A percentile compares a stretch with the other conserved stretches of the same genome.
phyloP scores from a whole-genome alignment of 2,888 invertebrate species.

The Patella pellucida region DNA sequence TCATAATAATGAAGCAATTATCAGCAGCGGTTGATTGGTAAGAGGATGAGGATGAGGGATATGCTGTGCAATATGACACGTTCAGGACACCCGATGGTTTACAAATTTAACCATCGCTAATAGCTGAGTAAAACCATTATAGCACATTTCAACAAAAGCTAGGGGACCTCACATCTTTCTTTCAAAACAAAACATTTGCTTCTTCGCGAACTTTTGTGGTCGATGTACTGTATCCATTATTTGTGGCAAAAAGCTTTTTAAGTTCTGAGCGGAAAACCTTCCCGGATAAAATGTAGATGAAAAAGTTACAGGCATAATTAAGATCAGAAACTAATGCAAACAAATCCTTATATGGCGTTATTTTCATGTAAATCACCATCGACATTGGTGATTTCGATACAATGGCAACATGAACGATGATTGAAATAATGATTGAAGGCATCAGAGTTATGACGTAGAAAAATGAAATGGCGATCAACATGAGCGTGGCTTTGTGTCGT shows the following conservation, averaged over 20 bases:
- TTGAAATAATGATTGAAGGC: constrained; percentile 53
- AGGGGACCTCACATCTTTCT: too few relatives aligned
- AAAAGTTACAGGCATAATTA: constrained; percentile 62
- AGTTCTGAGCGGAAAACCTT: constrained; percentile 56
- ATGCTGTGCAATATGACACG: too few relatives aligned
- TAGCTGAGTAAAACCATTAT: too few relatives aligned
- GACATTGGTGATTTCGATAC: not conserved
- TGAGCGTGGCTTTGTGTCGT: constrained; percentile 55
- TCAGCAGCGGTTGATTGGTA: too few relatives aligned
- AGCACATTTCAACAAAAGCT: too few relatives aligned
- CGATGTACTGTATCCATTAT: constrained; percentile 1
- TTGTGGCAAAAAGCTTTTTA: constrained; percentile 37
- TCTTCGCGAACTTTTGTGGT: constrained; percentile 1
- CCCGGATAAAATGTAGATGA: constrained; percentile 62
- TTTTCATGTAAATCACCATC: constrained; percentile 27
- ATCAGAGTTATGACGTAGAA: constrained; percentile 55
- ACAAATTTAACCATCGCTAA: too few relatives aligned
- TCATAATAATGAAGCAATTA: too few relatives aligned
- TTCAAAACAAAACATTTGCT: too few relatives aligned
- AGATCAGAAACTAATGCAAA: constrained; percentile 51
- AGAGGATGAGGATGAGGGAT: too few relatives aligned
- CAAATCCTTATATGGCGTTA: constrained; percentile 43
- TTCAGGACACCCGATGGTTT: too few relatives aligned
- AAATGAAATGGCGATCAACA: constrained; percentile 59
- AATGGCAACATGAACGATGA: constrained; percentile 47